These are phyloP conservation scores for Mionectes olivaceus DNA, from an alignment of 2,797 vertebrate genomes.

Conservation along the genomic window DNA sequence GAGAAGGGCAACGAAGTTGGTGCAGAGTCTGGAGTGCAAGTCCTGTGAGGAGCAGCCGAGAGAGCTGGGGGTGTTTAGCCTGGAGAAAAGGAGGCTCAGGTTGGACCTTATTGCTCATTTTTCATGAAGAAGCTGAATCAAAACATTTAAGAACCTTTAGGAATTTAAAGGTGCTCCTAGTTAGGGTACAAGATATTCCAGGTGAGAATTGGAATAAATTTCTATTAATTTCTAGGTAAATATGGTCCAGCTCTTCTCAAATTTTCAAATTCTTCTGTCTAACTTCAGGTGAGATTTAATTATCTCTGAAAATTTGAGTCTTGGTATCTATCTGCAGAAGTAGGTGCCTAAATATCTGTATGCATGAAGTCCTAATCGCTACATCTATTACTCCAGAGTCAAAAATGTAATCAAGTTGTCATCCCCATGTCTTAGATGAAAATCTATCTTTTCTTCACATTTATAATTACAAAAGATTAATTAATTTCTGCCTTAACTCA, in stretches of 20 bases:
- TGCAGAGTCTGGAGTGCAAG: background rate
- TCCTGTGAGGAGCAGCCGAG: background rate
- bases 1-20: background rate
- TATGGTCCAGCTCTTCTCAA: background rate
- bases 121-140: background rate
- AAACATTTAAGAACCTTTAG: background rate
- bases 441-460: background rate
- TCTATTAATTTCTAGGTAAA: background rate
- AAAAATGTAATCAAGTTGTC: background rate
- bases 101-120: background rate
- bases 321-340: background rate
- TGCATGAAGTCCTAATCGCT: background rate
- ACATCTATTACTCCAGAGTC: background rate
- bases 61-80: background rate
- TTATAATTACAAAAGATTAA: background rate
- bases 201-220: background rate
- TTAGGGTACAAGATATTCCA: background rate
- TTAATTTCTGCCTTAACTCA: background rate
- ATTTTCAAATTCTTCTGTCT: background rate
- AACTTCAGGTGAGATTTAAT: background rate
- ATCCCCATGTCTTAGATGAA: background rate
- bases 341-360: background rate
- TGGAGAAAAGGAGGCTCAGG: background rate
- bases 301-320: background rate
- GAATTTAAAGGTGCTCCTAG: background rate